Conservation (phyloP, 2,113 vertebrate genomes). For the rabbit (Oryctolagus cuniculus) region DNA sequence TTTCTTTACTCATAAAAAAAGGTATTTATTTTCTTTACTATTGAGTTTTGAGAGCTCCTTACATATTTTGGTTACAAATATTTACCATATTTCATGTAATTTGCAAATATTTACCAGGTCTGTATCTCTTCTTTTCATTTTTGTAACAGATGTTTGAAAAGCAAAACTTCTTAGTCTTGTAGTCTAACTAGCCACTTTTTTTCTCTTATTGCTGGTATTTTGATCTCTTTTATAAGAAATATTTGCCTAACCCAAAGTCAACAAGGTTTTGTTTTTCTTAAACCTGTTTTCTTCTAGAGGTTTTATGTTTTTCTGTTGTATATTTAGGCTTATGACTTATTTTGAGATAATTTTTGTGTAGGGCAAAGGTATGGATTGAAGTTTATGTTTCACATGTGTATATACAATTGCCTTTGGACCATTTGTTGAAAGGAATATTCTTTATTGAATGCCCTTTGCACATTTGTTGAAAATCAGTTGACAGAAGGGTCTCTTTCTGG, state of each 20-base stretch:
- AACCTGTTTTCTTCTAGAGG: neutral
- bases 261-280: neutral
- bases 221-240: neutral
- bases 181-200: neutral
- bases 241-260: neutral
- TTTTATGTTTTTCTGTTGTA: neutral
- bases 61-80: neutral
- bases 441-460: neutral
- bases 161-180: constrained; percentile 13
- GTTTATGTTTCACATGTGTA: neutral
- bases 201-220: neutral
- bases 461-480: neutral
- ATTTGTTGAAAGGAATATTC: neutral
- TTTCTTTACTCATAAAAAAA: neutral
- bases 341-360: neutral
- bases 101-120: constrained; percentile 8
- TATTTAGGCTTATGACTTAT: neutral
- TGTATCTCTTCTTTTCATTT: neutral
- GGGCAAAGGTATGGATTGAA: neutral
- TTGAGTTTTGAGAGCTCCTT: neutral
- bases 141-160: neutral
- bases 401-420: neutral
- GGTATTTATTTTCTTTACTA: neutral
- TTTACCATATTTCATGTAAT: neutral
- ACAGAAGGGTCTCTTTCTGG: neutral